phyloP scores from a whole-genome alignment of 2,888 invertebrate species.

The Habroteleia sp. region DNA sequence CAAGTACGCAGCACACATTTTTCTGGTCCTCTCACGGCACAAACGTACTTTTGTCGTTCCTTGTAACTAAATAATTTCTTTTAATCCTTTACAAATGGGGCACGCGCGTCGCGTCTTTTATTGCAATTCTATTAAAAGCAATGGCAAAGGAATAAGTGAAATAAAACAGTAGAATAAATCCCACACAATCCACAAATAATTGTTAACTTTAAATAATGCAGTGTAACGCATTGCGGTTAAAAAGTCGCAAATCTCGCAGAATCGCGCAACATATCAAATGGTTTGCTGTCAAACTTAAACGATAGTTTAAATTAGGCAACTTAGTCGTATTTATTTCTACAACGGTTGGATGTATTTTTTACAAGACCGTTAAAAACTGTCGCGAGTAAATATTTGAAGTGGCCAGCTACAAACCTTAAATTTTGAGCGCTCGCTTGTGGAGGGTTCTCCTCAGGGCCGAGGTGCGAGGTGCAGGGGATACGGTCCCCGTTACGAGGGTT shows the following conservation, averaged over 20 bases:
- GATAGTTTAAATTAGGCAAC: constrained; percentile 44
- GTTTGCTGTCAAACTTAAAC: constrained; percentile 29
- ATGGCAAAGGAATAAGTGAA: no score
- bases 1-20: no score
- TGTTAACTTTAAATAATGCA: no score
- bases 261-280: background rate
- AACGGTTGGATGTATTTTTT: constrained; percentile 54
- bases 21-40: no score
- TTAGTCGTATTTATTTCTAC: constrained; percentile 47
- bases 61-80: no score
- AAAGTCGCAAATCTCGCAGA: background rate
- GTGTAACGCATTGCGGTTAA: no score
- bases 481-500: constrained; percentile 64
- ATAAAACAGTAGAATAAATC: no score
- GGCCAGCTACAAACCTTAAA: constrained; percentile 61
- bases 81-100: no score
- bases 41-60: no score
- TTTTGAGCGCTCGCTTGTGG: constrained; percentile 59
- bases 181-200: no score
- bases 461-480: constrained; percentile 51
- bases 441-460: constrained; percentile 55
- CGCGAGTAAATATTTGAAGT: constrained; percentile 65
- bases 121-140: no score
- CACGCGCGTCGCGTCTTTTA: no score
- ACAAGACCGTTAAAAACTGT: constrained; percentile 62